A percentile compares a stretch with the other conserved stretches of the same genome.
Conservation (phyloP, 2,888 invertebrate genomes). For the Dasysyrphus albostriatus region DNA sequence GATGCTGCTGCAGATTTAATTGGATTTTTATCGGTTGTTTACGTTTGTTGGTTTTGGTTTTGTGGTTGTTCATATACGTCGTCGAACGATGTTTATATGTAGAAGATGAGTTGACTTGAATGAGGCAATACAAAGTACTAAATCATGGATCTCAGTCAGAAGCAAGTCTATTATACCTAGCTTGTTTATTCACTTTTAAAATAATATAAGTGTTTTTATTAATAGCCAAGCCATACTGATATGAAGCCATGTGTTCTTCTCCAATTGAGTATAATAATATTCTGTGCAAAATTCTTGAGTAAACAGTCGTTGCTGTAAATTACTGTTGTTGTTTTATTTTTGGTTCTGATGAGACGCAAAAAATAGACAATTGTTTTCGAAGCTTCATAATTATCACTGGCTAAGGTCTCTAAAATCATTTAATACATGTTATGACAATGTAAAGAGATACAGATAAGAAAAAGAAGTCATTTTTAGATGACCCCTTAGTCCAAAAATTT, state of each 20-base stretch:
- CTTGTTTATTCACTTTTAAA: conserved; percentile 27
- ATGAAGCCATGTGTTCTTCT: conserved; percentile 9
- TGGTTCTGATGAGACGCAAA: background rate
- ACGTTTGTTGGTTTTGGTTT: conserved; percentile 27
- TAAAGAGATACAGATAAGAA: background rate
- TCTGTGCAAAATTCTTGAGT: conserved; percentile 39
- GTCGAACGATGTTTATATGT: background rate
- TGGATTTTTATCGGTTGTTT: conserved; percentile 56
- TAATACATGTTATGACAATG: background rate
- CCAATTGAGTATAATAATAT: conserved; percentile 29
- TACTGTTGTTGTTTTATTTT: background rate
- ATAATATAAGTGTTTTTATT: conserved; percentile 23
- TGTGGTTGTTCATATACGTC: background rate
- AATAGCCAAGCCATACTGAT: background rate
- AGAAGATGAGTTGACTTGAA: conserved; percentile 33
- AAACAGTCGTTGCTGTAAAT: conserved; percentile 29
- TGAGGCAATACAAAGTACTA: background rate
- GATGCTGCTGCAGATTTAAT: conserved; percentile 35
- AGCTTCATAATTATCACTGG: background rate
- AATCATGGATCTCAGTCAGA: background rate
- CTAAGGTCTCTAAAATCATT: background rate
- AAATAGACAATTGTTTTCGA: background rate
- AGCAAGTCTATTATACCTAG: background rate
- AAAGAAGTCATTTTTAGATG: background rate
- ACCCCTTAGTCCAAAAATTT: background rate